Conservation (phyloP, 1,140 invertebrate species). For the Fragariocoptes setiger region DNA sequence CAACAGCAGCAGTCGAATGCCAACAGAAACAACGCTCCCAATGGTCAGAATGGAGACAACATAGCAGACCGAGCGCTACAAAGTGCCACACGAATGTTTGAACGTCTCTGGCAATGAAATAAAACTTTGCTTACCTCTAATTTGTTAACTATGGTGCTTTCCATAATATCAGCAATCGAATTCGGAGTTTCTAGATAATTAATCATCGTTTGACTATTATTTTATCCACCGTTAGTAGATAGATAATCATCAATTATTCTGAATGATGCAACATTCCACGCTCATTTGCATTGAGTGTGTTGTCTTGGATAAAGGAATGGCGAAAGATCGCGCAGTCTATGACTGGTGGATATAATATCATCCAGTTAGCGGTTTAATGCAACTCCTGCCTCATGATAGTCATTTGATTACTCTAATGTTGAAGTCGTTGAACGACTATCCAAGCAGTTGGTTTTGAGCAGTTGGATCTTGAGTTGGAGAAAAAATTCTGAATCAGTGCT, state of each 20-base stretch:
- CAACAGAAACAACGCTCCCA: too few species aligned
- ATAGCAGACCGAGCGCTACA: not conserved
- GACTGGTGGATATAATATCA: slow-evolving; percentile 70
- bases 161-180: too few species aligned
- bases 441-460: slow-evolving; percentile 26
- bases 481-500: slow-evolving; percentile 64
- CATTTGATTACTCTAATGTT: slow-evolving; percentile 50
- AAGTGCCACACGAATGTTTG: not conserved
- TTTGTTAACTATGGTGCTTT: too few species aligned
- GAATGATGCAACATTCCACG: slow-evolving; percentile 58
- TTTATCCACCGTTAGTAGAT: too few species aligned
- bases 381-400: slow-evolving; percentile 16
- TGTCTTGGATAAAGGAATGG: slow-evolving; percentile 72
- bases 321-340: slow-evolving; percentile 55
- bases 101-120: not conserved
- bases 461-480: slow-evolving; percentile 20
- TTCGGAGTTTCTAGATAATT: too few species aligned
- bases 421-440: slow-evolving; percentile 39
- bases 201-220: too few species aligned
- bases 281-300: slow-evolving; percentile 71
- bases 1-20: too few species aligned
- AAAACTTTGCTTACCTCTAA: too few species aligned
- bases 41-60: not conserved
- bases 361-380: slow-evolving; percentile 38
- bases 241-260: too few species aligned